Conservation (phyloP, 1,140 invertebrate species). For the Hylaeus anthracinus region DNA sequence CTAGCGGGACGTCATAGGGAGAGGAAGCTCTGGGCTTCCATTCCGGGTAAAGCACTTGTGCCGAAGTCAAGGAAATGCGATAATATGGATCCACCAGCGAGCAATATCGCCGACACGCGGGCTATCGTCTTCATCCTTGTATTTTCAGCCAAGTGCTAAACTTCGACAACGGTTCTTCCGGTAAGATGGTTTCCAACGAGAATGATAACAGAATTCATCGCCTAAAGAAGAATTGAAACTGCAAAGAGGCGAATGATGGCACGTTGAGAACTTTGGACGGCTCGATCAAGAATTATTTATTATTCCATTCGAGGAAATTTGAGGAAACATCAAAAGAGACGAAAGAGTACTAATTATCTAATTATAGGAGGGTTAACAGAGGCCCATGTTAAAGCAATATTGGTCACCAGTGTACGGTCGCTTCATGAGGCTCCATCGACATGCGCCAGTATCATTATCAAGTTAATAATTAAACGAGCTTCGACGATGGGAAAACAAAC, state of each 20-base stretch:
- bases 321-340: no score
- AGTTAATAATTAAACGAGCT: slow-evolving; percentile 30
- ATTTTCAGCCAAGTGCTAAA: neutral
- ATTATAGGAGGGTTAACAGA: no score
- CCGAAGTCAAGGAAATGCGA: neutral
- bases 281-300: no score
- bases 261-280: no score
- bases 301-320: no score
- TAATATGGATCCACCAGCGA: neutral
- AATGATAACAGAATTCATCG: no score
- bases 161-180: no score
- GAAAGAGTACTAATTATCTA: no score
- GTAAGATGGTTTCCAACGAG: neutral
- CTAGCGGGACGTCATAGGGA: no score
- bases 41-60: slow-evolving; percentile 25
- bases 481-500: neutral
- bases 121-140: neutral
- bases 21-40: slow-evolving; percentile 3
- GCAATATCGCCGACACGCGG: neutral
- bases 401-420: no score
- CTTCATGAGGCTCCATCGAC: neutral
- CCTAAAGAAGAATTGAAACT: no score
- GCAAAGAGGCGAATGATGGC: neutral
- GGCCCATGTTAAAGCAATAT: no score
- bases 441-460: slow-evolving; percentile 31